These are phyloP conservation scores for Cyanistes caeruleus DNA, from an alignment of 2,113 vertebrate genomes.

Conservation along the genomic window DNA sequence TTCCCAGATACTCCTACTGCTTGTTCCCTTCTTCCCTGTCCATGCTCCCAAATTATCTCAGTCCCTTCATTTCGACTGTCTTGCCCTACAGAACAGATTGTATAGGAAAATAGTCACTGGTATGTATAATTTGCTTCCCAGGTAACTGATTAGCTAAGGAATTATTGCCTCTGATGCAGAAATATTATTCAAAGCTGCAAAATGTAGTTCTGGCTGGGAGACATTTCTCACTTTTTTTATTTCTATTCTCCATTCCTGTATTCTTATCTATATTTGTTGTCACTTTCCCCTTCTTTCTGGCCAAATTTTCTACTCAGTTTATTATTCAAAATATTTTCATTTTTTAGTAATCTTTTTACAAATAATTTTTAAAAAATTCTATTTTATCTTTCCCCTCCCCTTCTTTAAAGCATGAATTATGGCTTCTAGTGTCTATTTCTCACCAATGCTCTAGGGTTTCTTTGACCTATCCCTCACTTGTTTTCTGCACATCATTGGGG, in stretches of 20 bases:
- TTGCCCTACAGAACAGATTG: not conserved
- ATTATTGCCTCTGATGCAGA: not conserved
- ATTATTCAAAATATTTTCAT: not conserved
- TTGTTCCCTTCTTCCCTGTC: not conserved
- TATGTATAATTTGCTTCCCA: not conserved
- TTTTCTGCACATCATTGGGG: not conserved
- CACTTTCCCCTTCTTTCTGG: not conserved
- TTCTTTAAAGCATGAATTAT: not conserved
- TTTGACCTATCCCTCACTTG: not conserved
- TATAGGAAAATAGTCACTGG: not conserved
- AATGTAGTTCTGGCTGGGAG: not conserved
- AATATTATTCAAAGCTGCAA: not conserved
- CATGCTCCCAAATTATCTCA: not conserved
- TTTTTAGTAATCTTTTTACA: not conserved
- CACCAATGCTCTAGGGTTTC: not conserved
- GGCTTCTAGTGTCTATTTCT: not conserved
- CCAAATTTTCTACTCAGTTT: not conserved
- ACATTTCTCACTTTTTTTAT: not conserved
- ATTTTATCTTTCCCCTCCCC: accelerated
- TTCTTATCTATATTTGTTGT: not conserved
- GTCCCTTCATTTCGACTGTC: not conserved
- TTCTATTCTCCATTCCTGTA: not conserved
- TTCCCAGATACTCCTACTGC: not conserved
- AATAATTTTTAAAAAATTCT: not conserved
- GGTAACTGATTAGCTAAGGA: not conserved